phyloP scores from a whole-genome alignment of 1,140 invertebrate species.

The Drosophila arizonae region DNA sequence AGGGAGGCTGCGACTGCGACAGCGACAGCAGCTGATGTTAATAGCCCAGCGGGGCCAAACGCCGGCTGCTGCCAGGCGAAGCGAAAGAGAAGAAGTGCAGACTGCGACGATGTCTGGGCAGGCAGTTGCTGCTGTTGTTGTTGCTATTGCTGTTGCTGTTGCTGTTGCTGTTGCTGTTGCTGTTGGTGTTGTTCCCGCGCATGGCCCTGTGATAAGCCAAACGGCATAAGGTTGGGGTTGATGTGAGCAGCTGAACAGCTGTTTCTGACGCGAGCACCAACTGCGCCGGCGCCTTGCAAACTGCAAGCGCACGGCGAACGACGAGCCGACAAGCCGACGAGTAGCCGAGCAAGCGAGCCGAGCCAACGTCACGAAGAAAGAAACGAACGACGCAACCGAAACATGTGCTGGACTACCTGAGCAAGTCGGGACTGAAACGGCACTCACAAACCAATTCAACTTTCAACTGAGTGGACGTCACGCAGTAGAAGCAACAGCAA shows the following conservation, averaged over 20 bases:
- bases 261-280: constrained; percentile 58
- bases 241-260: constrained; percentile 60
- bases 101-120: constrained; percentile 52
- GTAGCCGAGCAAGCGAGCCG: neutral
- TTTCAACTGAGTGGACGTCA: constrained; percentile 67
- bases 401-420: constrained; percentile 42
- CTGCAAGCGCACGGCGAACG: constrained; percentile 36
- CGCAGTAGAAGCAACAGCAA: constrained; percentile 14
- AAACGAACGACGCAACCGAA: constrained; percentile 29
- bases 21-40: constrained; percentile 76
- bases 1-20: constrained; percentile 34
- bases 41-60: constrained; percentile 76
- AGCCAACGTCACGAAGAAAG: constrained; percentile 14
- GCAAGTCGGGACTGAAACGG: constrained; percentile 31
- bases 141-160: constrained; percentile 37
- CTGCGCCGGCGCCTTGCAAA: constrained; percentile 63
- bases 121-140: constrained; percentile 43
- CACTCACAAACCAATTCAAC: constrained; percentile 72
- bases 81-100: constrained; percentile 32
- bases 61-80: constrained; percentile 57
- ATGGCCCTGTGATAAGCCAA: constrained; percentile 40
- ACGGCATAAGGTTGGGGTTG: constrained; percentile 20
- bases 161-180: constrained; percentile 25
- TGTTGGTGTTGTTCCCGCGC: constrained; percentile 31
- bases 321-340: constrained; percentile 31